Conservation (phyloP, 2,888 invertebrate genomes). For the Embidobia sp. region DNA sequence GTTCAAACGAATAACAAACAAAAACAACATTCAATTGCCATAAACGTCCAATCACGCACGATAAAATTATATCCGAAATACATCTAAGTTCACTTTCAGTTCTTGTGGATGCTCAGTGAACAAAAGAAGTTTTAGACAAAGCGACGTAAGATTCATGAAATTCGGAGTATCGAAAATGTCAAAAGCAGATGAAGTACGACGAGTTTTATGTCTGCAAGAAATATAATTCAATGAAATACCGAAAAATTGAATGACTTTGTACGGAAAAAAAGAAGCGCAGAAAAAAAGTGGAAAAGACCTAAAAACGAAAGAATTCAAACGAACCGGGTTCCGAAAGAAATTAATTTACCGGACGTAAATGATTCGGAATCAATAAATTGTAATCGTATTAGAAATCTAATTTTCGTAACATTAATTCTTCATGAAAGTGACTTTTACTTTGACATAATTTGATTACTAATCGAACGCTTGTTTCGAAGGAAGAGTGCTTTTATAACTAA, state of each 20-base stretch:
- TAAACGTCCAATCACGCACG: background rate
- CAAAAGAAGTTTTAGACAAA: slow-evolving; percentile 42
- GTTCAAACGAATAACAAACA: too few species aligned
- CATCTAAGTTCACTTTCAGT: background rate
- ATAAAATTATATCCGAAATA: slow-evolving; percentile 12
- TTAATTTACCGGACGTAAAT: slow-evolving; percentile 8
- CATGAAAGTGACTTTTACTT: slow-evolving; percentile 47
- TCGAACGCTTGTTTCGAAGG: background rate
- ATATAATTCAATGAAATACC: slow-evolving; percentile 34
- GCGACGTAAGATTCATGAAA: slow-evolving; percentile 36
- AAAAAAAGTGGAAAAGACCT: too few species aligned
- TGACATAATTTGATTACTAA: slow-evolving; percentile 22
- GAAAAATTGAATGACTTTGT: slow-evolving; percentile 11
- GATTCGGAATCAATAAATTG: slow-evolving; percentile 24
- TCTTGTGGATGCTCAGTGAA: slow-evolving; percentile 16
- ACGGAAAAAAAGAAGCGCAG: too few species aligned
- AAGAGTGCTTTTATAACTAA: slow-evolving; percentile 14
- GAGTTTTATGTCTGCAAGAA: slow-evolving; percentile 36
- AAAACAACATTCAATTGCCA: slow-evolving; percentile 1
- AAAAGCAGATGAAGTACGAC: slow-evolving; percentile 20
- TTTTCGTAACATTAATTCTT: slow-evolving; percentile 38
- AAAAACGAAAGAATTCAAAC: background rate
- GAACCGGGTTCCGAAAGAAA: background rate
- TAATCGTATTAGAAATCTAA: slow-evolving; percentile 30
- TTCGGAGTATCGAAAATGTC: slow-evolving; percentile 36